phyloP scores from a whole-genome alignment of 1,140 invertebrate species.

The Mya arenaria region DNA sequence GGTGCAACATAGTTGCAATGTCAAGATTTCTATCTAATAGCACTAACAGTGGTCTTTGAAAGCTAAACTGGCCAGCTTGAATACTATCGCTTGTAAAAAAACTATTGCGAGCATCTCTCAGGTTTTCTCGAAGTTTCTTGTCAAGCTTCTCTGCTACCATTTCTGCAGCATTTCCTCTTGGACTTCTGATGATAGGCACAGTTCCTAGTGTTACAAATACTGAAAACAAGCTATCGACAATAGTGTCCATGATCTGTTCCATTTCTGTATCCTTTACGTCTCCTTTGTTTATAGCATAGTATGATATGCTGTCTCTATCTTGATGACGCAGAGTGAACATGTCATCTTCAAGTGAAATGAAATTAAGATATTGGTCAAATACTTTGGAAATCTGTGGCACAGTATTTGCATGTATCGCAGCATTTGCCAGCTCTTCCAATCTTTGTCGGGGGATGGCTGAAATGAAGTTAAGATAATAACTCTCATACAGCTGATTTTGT shows the following conservation, averaged over 20 bases:
- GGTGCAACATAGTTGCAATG: conserved; percentile 98
- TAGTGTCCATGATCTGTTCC: conserved; percentile 95
- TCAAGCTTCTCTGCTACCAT: conserved; percentile 98
- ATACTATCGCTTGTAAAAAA: conserved; percentile 94
- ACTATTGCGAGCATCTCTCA: conserved; percentile 98
- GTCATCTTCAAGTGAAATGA: conserved; percentile 99
- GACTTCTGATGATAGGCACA: conserved; percentile 97
- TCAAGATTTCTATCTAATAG: conserved; percentile 97
- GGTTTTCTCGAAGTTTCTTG: conserved; percentile 97
- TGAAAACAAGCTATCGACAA: conserved; percentile 98
- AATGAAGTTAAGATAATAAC: conserved; percentile 99
- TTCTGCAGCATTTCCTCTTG: conserved; percentile 98
- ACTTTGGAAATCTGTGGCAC: conserved; percentile 95
- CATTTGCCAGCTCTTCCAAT: conserved; percentile 96
- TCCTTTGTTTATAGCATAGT: conserved; percentile 97
- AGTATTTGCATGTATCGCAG: conserved; percentile 89
- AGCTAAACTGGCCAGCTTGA: conserved; percentile 88
- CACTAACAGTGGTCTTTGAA: conserved; percentile 95
- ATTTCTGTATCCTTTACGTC: conserved; percentile 98
- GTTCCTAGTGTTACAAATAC: conserved; percentile 97
- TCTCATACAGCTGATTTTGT: conserved; percentile 95
- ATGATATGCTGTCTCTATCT: conserved; percentile 94
- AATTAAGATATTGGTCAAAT: conserved; percentile 95
- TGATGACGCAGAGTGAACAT: conserved; percentile 97
- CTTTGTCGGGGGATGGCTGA: conserved; percentile 96